A percentile compares a stretch with the other conserved stretches of the same genome.
Conservation (phyloP, 1,140 invertebrate genomes). For the Agrypnia vestita region DNA sequence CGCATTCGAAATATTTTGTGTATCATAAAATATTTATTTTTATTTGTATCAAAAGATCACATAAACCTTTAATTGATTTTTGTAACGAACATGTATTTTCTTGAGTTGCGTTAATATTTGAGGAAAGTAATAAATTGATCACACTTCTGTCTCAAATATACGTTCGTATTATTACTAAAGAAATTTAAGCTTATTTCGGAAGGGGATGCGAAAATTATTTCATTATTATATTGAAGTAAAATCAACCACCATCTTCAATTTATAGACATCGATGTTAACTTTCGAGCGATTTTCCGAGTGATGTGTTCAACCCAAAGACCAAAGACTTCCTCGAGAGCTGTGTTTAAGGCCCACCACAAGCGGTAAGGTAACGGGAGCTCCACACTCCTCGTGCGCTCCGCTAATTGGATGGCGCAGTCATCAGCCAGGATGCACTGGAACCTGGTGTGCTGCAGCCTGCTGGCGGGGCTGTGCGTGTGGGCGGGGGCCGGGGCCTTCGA, state of each 20-base stretch:
- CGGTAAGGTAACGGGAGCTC: not conserved
- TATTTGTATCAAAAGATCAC: no score
- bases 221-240: not conserved
- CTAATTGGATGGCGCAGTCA: not conserved
- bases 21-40: no score
- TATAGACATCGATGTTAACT: not conserved
- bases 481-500: slow-evolving; percentile 4
- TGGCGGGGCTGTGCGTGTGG: not conserved
- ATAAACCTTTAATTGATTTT: no score
- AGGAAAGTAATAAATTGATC: no score
- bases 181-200: no score
- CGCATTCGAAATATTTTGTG: no score
- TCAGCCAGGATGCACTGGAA: not conserved
- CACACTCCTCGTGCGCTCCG: not conserved
- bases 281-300: no score
- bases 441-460: not conserved
- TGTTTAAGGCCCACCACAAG: not conserved
- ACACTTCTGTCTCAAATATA: no score
- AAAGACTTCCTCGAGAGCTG: not conserved
- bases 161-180: no score
- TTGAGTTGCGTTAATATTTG: no score
- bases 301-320: not conserved
- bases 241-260: not conserved
- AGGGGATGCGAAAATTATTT: not conserved
- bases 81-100: no score